Base-by-base conservation (phyloP, 2,888 invertebrate genomes). In the Himalopsyche anomala region DNA sequence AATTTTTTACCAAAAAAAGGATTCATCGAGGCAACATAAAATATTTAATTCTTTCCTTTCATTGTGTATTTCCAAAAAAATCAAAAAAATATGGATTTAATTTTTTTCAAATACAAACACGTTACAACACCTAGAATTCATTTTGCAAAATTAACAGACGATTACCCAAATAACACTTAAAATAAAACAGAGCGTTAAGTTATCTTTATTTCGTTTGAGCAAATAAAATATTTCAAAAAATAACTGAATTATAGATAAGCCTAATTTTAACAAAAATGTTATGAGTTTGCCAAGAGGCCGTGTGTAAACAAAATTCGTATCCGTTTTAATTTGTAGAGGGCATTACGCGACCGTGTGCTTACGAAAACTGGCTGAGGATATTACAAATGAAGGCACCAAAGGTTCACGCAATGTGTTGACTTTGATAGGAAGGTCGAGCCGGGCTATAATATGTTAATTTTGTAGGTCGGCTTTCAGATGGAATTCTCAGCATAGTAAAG, bases 251-350 rank as follows among this genome's bases (percentile, higher is more conserved):
- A 80, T 17, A 36, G 74, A 74, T 45, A 45, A 80, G 28, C 51
- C 17, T 51, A 45, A 80, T 51, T 80, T 80, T 17, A 40, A 36
- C 42, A 80, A n/a, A 80, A 45, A 38, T 74, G 0, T 74, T 80
- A 80, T 28, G 80, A 17, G 38, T 55, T 55, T 82, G 36, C 55
- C 45, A 55, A 55, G 55, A 82, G 82, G 54, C n/a, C 82, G 36
- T 82, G 36, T 54, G 82, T 82, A 28, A 82, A 82, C 82, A 55
- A 55, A 82, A 82, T 28, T 82, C 82, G 51, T 82, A 82, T 82
- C 28, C 38, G 54, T 82, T 82, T 55, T 45, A 45, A 54, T 82
- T 82, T 82, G 82, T 55, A 55, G 55, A 55, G 54, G 36, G 82
- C 55, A 82, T 82, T 82, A 81, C 74, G 55, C n/a, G 55, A 38